Base-by-base conservation (phyloP, 92 coral and sea anemone genomes). In the Plumapathes pennacea region DNA sequence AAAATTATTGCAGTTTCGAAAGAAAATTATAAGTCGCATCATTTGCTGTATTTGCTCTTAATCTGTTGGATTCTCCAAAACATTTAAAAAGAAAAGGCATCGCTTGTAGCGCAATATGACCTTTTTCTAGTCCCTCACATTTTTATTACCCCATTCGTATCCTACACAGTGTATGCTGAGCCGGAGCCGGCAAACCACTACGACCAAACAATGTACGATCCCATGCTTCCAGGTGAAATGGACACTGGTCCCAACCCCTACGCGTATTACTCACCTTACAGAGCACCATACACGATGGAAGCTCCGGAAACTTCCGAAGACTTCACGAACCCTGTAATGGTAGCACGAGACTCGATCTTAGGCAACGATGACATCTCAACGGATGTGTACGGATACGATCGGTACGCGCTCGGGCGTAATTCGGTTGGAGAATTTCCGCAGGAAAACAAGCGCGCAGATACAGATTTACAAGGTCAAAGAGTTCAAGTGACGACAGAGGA, bases 401-500 rank as follows among this genome's bases (percentile, higher is more conserved):
- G 85, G 24, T 61, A 69, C 28, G 32, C 59, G 6, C 69, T 72
- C 47, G 54, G 58, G 65, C 58, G 60, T 3, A 79, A 80, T 11
- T 60, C 64, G 2, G 79, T 64, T 29, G 73, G 52, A 0, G 63
- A 46, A 25, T 48, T 37, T 49, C 54, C 74, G 76, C 64, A 53
- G 32, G 69, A 64, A 45, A 79, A 73, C 57, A 79, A 81, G 22
- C 59, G 82, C 54, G 53, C 72, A 13, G 80, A 72, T 50, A 85
- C 86, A 36, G 74, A 73, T 32, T 57, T 60, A 60, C 73, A 80
- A 38, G 89, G 88, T 26, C 96, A 89, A 55, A 87, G 89, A 45
- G 96, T 89, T 27, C 98, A 92, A 74, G 85, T 83, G n/a, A 76
- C 90, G 25, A 82, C 86, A 11, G 98, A 92, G 50, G 98, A 92